phyloP scores from a whole-genome alignment of 30 jellyfish, hydroid and myxozoan species.

The Aurelia coerulea region DNA sequence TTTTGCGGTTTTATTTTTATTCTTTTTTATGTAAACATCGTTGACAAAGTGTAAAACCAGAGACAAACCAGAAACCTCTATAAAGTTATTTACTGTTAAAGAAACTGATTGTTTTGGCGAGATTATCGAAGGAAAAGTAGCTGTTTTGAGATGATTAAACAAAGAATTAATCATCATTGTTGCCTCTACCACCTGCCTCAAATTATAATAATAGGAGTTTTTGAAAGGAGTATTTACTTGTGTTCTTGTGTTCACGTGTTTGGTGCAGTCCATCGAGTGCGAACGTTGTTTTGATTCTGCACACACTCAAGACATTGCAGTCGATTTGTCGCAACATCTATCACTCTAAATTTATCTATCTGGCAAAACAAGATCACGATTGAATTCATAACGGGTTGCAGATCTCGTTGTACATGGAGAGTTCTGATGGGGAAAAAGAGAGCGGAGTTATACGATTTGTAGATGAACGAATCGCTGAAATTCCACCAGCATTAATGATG shows the following conservation, averaged over 20 bases:
- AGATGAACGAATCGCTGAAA: conserved; percentile 36
- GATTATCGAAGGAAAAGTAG: background rate
- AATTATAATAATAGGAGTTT: conserved; percentile 2
- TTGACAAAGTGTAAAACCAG: too few species aligned
- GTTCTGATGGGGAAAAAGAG: conserved; percentile 12
- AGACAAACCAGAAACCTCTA: too few species aligned
- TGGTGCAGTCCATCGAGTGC: conserved; percentile 46
- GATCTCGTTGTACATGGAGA: conserved; percentile 24
- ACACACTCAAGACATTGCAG: conserved; percentile 22
- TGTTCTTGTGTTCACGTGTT: conserved; percentile 75
- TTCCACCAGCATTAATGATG: conserved; percentile 10
- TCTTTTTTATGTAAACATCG: too few species aligned
- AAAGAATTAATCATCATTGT: conserved; percentile 32
- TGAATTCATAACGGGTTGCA: background rate
- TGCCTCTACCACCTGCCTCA: conserved; percentile 59
- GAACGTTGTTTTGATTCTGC: conserved; percentile 55
- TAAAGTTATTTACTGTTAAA: too few species aligned
- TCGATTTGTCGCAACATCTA: too few species aligned
- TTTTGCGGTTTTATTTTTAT: too few species aligned
- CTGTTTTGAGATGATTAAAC: background rate
- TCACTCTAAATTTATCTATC: background rate
- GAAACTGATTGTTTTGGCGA: too few species aligned
- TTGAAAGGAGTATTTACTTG: conserved; percentile 31
- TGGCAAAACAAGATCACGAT: background rate
- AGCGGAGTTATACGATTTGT: conserved; percentile 27